Evolutionary conservation across 2,113 vertebrate genomes (phyloP), one percentile per base, ranked within the genome.

Genomic region (Sapayoa aenigma): DNA sequence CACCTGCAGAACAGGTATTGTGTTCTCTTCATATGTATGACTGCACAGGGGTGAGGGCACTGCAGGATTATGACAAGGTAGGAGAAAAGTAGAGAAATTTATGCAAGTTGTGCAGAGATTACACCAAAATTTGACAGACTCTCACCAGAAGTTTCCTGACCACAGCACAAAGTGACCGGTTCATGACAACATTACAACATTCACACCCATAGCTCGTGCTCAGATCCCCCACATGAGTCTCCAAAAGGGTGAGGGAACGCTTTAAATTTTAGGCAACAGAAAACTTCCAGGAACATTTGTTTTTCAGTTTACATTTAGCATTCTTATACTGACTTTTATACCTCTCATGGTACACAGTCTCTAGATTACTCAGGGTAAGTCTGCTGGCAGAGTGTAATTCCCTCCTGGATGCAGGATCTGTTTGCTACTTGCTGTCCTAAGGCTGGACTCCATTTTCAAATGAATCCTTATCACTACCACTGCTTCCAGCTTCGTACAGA

Each of bases 11-110:
- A 63, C 30, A 39, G 9, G 14, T 37, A 24, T 3, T 67, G 31
- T 62, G 37, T 4, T 56, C 44, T 33, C 49, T 49, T n/a, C 2
- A 1, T 8, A 4, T 1, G 10, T 10, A 11, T 46, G 23, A 5
- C 13, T 53, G 33, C 44, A 42, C 2, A 25, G 33, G 17, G 30
- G 28, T 19, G 67, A 49, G 1, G 20, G 23, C 71, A 82, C 5
- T 1, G 6, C 28, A 39, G 62, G 17, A 25, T 33, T 47, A 15
- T 15, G 19, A 25, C 62, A 37, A 71, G 41, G 11, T 10, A 58
- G 18, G 35, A 25, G 8, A 3, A 50, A n/a, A 68, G 12, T 1
- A 49, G 30, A 80, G 17, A 80, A 11, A 44, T 1, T 6, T 9
- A 28, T 4, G 6, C 27, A 71, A 23, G 21, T 37, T 74, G 13